phyloP scores from a whole-genome alignment of 1,140 invertebrate species.

The Saccostrea glomerata region DNA sequence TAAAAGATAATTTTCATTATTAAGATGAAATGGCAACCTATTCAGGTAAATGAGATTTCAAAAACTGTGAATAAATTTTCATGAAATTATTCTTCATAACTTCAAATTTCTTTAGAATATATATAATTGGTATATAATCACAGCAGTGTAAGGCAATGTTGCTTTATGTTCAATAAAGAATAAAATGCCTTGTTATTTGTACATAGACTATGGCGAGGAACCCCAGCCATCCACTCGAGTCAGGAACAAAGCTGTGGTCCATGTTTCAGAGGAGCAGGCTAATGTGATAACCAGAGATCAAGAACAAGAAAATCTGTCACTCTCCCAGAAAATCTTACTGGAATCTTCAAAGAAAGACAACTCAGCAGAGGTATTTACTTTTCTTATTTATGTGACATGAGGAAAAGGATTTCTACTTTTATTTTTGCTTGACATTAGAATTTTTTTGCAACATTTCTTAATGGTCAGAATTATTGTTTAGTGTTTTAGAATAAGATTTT shows the following conservation, averaged over 20 bases:
- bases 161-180: neutral
- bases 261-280: slow-evolving; percentile 75
- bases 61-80: too few species aligned
- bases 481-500: too few species aligned
- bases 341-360: slow-evolving; percentile 79
- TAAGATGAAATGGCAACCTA: neutral
- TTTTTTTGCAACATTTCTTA: too few species aligned
- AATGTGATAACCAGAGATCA: slow-evolving; percentile 68
- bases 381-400: too few species aligned
- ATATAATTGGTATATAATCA: too few species aligned
- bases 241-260: slow-evolving; percentile 58
- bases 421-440: too few species aligned
- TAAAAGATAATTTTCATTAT: neutral
- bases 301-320: slow-evolving; percentile 64
- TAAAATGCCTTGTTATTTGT: neutral
- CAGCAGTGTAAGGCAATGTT: too few species aligned
- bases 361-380: slow-evolving; percentile 51
- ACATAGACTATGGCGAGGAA: neutral
- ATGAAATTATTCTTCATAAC: too few species aligned
- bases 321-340: slow-evolving; percentile 81
- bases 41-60: too few species aligned
- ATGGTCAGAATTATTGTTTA: too few species aligned
- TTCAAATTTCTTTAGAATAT: too few species aligned
- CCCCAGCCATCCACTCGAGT: neutral
- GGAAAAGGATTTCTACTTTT: too few species aligned